A percentile compares a stretch with the other conserved stretches of the same genome.
phyloP scores from a whole-genome alignment of 2,888 invertebrate genomes.

The Macroteleia sp. region DNA sequence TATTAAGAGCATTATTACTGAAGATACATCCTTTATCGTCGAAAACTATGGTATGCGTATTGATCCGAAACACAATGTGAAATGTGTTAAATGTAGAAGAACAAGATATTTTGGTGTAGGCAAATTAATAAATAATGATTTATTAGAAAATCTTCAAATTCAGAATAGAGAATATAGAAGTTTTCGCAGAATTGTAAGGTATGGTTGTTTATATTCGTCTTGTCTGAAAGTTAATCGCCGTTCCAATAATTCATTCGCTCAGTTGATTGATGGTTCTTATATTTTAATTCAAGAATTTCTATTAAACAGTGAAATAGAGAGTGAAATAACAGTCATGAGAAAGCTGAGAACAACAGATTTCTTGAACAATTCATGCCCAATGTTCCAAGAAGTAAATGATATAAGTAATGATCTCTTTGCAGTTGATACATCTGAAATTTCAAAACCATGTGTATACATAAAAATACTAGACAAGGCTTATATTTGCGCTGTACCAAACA shows the following conservation, averaged over 20 bases:
- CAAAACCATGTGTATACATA: constrained; percentile 10
- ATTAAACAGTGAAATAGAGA: not conserved
- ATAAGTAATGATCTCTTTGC: not conserved
- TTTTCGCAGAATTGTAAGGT: constrained; percentile 6
- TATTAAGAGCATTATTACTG: too few species aligned
- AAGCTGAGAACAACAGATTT: not conserved
- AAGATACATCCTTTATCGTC: too few species aligned
- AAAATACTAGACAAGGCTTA: constrained; percentile 5
- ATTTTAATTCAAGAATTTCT: constrained; percentile 4
- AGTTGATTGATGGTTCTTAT: not conserved
- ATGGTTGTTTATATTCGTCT: not conserved
- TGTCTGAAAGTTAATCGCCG: not conserved
- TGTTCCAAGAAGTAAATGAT: constrained; percentile 3
- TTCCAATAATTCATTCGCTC: constrained; percentile 7
- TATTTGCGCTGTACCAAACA: constrained; percentile 9
- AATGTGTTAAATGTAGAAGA: too few species aligned
- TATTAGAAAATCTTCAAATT: too few species aligned
- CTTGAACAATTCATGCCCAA: not conserved
- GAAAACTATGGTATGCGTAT: too few species aligned
- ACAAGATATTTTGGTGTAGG: too few species aligned
- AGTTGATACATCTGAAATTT: not conserved
- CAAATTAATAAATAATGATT: too few species aligned
- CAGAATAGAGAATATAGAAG: too few species aligned
- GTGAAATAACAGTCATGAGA: not conserved
- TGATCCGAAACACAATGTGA: too few species aligned